Conservation (phyloP, 2,113 vertebrate species). For the Sapajus apella region DNA sequence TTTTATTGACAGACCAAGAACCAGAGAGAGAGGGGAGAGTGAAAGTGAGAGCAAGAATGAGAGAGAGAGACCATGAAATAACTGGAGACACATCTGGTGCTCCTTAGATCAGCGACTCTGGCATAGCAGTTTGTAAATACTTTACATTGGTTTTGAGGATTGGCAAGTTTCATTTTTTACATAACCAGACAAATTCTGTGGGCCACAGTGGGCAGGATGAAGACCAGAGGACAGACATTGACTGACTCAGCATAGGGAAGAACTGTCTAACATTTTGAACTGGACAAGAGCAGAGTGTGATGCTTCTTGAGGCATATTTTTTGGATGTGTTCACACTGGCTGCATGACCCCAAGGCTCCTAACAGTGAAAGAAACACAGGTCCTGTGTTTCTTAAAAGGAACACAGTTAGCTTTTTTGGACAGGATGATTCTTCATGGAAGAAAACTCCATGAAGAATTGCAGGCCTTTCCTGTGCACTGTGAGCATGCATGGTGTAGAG, state of each 20-base stretch:
- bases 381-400: not conserved
- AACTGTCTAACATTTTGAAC: not conserved
- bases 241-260: not conserved
- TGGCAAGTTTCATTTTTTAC: not conserved
- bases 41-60: not conserved
- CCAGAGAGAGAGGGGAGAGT: not conserved
- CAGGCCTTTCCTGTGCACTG: not conserved
- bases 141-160: slow-evolving; percentile 30
- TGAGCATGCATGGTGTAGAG: no score
- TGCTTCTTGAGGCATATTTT: not conserved
- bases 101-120: not conserved
- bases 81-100: not conserved
- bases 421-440: not conserved
- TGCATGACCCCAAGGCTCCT: not conserved
- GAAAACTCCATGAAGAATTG: no score
- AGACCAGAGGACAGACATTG: not conserved
- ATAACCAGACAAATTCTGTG: not conserved
- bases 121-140: not conserved
- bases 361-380: not conserved
- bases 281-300: fast-evolving
- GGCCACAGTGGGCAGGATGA: not conserved
- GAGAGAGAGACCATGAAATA: not conserved
- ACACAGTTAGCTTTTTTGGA: not conserved
- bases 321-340: not conserved
- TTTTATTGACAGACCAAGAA: not conserved